Conservation (phyloP, 2,113 vertebrate genomes). For the Mormyrus lacerda region DNA sequence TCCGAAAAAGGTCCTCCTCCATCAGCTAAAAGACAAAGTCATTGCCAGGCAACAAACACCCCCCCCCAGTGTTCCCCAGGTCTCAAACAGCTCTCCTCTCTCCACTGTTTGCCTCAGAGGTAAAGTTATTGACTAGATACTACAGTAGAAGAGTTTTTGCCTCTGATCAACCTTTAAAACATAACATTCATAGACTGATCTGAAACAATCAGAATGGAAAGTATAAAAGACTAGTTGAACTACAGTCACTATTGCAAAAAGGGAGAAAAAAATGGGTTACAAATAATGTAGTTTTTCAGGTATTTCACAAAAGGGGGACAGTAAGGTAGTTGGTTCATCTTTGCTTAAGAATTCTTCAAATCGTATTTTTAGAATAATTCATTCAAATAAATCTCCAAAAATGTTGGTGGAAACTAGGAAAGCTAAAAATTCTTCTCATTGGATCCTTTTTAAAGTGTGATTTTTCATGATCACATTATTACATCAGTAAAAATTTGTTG, state of each 20-base stretch:
- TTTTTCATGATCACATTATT: not conserved
- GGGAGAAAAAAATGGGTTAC: not conserved
- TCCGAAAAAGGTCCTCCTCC: conserved; percentile 58
- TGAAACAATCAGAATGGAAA: not conserved
- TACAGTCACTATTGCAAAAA: not conserved
- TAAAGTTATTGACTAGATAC: not conserved
- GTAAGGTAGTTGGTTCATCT: not conserved
- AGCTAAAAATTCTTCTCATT: not conserved
- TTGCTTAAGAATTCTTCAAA: not conserved
- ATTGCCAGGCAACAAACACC: conserved; percentile 36
- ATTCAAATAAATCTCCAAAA: not conserved
- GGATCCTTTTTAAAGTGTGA: not conserved
- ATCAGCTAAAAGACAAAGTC: conserved; percentile 56
- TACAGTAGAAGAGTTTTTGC: not conserved
- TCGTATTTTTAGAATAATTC: not conserved
- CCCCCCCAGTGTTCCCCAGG: not conserved
- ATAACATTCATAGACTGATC: not conserved
- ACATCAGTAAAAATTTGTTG: not conserved
- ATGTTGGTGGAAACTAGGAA: not conserved
- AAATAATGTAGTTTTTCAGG: not conserved
- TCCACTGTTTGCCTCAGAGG: not conserved
- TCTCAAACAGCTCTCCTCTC: not conserved
- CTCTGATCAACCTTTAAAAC: not conserved
- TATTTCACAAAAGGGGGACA: not conserved
- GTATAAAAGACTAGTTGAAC: not conserved